A percentile compares a stretch with the other conserved stretches of the same genome.
These are phyloP conservation scores for Chelonia mydas DNA, from an alignment of 2,797 vertebrate species.

Conservation along the genomic window DNA sequence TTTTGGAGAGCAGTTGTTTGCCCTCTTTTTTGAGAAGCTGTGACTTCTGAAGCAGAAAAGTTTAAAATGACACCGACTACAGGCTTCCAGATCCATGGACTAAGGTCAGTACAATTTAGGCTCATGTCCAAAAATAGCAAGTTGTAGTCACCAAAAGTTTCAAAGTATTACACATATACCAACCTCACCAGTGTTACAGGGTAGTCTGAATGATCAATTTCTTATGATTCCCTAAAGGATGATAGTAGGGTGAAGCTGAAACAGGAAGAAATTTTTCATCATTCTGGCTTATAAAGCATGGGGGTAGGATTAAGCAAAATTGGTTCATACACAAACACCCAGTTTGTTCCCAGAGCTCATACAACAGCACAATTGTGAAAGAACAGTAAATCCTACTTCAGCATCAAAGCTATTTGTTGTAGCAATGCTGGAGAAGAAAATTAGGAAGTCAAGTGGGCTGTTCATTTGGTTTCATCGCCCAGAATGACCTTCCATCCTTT, in stretches of 20 bases:
- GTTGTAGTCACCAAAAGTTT: neutral
- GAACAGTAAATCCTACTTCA: neutral
- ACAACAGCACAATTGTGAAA: neutral
- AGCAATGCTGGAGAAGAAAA: fast-evolving
- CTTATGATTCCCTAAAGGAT: neutral
- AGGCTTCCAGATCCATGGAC: neutral
- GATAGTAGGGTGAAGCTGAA: neutral
- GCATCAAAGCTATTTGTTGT: neutral
- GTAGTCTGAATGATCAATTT: neutral
- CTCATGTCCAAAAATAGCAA: neutral
- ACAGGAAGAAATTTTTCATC: fast-evolving
- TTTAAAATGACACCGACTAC: neutral
- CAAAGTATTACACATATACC: neutral
- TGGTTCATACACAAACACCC: neutral
- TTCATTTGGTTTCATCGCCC: neutral
- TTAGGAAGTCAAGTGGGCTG: neutral
- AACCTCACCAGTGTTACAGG: neutral
- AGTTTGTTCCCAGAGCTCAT: neutral
- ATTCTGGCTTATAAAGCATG: neutral
- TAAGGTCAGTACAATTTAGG: neutral
- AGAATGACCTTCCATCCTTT: neutral
- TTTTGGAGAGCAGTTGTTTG: neutral
- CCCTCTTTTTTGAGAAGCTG: neutral
- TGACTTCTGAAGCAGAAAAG: neutral
- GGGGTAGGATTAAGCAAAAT: neutral